These are phyloP conservation scores for Chrysotoxum bicinctum DNA, from an alignment of 2,888 invertebrate genomes.

Conservation along the genomic window DNA sequence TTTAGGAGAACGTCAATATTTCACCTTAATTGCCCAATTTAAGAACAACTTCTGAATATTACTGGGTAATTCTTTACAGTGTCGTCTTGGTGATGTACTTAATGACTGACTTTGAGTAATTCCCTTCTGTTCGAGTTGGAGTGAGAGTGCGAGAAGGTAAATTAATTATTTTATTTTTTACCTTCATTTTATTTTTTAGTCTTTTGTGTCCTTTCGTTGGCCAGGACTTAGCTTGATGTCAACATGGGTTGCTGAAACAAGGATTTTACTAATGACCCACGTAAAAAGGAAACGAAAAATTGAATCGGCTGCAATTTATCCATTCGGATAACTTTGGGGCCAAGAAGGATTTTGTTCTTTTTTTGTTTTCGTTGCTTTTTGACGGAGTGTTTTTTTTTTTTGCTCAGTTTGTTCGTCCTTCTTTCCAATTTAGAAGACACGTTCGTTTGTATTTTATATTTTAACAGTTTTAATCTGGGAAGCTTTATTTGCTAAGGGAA, in stretches of 20 bases:
- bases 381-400: neutral
- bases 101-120: constrained; percentile 72
- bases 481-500: constrained; percentile 32
- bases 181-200: neutral
- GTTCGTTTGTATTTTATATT: constrained; percentile 18
- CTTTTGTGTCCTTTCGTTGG: constrained; percentile 3
- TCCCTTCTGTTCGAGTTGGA: constrained; percentile 52
- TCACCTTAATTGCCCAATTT: constrained; percentile 72
- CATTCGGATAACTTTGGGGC: constrained; percentile 27
- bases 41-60: constrained; percentile 67
- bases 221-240: constrained; percentile 45
- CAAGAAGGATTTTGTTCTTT: neutral
- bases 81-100: constrained; percentile 71
- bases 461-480: constrained; percentile 37
- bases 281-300: constrained; percentile 49
- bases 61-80: constrained; percentile 68
- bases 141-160: constrained; percentile 56
- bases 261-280: constrained; percentile 66
- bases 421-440: neutral
- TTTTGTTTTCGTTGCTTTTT: neutral
- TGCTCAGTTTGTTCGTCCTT: neutral
- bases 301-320: constrained; percentile 69
- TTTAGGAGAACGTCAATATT: constrained; percentile 60
- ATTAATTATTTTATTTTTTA: constrained; percentile 54
- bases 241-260: constrained; percentile 43